Evolutionary conservation across 64 coral and sea anemone species (phyloP).

Genomic region (Cladopsammia gracilis): DNA sequence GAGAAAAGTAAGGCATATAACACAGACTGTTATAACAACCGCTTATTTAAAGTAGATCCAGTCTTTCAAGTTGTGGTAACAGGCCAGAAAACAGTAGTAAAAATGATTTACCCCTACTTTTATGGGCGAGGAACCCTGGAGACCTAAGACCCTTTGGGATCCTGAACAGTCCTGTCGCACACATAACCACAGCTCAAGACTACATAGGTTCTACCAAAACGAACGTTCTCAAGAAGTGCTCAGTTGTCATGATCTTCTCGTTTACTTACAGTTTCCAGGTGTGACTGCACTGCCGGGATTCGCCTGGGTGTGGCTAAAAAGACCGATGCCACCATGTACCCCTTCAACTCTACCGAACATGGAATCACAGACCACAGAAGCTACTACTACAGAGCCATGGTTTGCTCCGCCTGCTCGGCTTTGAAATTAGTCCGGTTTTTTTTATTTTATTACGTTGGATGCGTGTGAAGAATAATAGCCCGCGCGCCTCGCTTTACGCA

Average conservation of each 20-base stretch:
- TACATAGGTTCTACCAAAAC: no score
- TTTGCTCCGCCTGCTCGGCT: slow-evolving; percentile 5
- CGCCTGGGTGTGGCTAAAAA: background rate
- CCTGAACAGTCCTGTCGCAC: no score
- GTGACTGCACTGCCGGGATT: background rate
- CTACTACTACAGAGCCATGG: background rate
- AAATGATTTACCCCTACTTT: no score
- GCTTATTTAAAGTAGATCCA: background rate
- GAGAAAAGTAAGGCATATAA: background rate
- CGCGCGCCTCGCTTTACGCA: no score
- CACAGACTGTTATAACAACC: background rate
- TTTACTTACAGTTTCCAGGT: slow-evolving; percentile 28
- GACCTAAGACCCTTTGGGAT: no score
- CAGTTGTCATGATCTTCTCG: background rate
- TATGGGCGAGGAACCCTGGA: no score
- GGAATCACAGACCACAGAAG: background rate
- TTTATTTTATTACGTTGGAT: no score
- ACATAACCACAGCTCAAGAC: no score
- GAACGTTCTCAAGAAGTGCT: no score
- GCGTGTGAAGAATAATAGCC: no score
- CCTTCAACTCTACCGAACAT: background rate
- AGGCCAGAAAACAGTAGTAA: background rate
- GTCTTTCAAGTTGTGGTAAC: background rate
- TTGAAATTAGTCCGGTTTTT: background rate
- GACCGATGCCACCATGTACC: background rate